Evolutionary conservation across 2,113 vertebrate genomes (phyloP).

Genomic region (Formicarius rufipectus): DNA sequence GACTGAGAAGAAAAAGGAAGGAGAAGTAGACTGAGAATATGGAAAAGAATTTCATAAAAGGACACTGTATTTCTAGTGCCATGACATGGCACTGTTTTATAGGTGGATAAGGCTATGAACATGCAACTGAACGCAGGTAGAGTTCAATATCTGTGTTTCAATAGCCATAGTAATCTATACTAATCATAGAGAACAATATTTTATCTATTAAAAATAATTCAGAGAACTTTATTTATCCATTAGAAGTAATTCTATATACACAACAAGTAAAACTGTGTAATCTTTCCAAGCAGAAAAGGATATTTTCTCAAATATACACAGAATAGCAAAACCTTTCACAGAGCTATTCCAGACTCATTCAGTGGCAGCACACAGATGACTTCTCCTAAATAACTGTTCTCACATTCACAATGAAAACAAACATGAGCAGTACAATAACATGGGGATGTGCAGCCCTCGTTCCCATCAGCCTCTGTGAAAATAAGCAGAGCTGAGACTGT

Average conservation of each 20-base stretch:
- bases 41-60: not conserved
- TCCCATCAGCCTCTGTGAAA: slow-evolving; percentile 61
- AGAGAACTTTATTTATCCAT: too few species aligned
- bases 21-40: not conserved
- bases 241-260: not conserved
- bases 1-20: not conserved
- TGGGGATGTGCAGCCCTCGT: slow-evolving; percentile 40
- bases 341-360: not conserved
- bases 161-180: not conserved
- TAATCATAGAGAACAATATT: not conserved
- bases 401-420: slow-evolving; percentile 73
- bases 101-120: not conserved
- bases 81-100: not conserved
- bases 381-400: slow-evolving; percentile 48
- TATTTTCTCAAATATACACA: not conserved
- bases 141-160: not conserved
- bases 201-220: too few species aligned
- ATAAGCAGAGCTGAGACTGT: slow-evolving; percentile 67
- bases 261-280: not conserved
- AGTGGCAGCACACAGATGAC: slow-evolving; percentile 31
- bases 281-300: not conserved
- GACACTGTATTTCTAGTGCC: not conserved
- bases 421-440: slow-evolving; percentile 60
- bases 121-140: not conserved
- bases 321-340: not conserved